These are phyloP conservation scores for Cephus rjabovi DNA, from an alignment of 2,888 invertebrate species.

Conservation along the genomic window DNA sequence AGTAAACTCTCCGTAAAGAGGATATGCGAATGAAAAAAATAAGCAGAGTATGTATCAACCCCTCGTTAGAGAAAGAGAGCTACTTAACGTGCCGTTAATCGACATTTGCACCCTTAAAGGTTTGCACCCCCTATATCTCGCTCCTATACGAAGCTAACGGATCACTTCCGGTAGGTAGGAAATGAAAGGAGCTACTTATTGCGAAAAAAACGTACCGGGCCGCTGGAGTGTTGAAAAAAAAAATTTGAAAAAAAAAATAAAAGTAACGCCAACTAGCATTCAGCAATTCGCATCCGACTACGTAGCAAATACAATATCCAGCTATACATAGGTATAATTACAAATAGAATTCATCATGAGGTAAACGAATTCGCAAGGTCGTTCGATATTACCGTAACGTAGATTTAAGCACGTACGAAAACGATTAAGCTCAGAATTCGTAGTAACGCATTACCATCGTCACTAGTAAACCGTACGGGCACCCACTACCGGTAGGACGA, in stretches of 20 bases:
- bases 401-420: neutral
- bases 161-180: neutral
- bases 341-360: neutral
- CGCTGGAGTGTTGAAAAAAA: neutral
- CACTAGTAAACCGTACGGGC: neutral
- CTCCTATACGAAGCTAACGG: neutral
- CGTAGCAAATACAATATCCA: neutral
- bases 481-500: slow-evolving; percentile 28
- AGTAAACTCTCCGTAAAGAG: neutral
- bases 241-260: neutral
- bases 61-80: neutral
- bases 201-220: neutral
- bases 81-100: neutral
- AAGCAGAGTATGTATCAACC: neutral
- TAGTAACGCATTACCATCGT: neutral
- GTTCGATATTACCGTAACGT: neutral
- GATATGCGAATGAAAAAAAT: neutral
- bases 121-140: neutral
- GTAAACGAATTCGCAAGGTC: neutral
- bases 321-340: neutral
- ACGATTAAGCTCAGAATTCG: neutral
- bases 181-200: neutral
- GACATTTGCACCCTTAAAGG: neutral
- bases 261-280: neutral
- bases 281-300: neutral